Evolutionary conservation across 2,113 vertebrate genomes (phyloP).

Genomic region (Mustela nigripes): DNA sequence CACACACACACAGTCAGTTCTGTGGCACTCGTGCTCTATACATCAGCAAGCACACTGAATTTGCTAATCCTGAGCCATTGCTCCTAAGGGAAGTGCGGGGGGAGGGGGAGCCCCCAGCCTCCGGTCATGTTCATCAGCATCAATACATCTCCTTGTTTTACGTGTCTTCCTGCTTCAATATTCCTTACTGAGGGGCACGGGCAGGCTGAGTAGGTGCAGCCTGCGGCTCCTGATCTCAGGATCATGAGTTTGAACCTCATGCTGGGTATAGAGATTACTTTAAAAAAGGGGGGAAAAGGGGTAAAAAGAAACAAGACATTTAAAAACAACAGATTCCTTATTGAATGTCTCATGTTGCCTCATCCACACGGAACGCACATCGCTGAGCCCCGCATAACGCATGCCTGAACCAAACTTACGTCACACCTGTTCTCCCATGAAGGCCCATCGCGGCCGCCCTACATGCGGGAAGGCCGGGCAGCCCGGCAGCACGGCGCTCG

Average conservation of each 20-base stretch:
- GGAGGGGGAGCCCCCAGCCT: neutral
- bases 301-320: neutral
- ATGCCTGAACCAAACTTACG: neutral
- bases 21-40: accelerated
- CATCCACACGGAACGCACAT: accelerated
- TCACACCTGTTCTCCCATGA: accelerated
- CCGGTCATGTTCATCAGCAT: too few relatives aligned
- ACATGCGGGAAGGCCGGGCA: too few relatives aligned
- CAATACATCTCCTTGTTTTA: too few relatives aligned
- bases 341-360: accelerated
- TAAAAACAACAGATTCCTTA: neutral
- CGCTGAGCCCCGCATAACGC: too few relatives aligned
- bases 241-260: neutral
- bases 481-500: accelerated
- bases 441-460: accelerated
- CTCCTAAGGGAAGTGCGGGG: neutral
- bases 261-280: neutral
- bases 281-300: neutral
- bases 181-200: neutral
- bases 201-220: neutral
- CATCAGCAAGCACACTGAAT: neutral
- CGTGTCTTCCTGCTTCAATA: neutral
- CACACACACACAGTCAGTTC: neutral
- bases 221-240: neutral
- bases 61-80: neutral